These are phyloP conservation scores for Alloscopus bannaensis DNA, from an alignment of 2,888 invertebrate genomes.

Conservation along the genomic window DNA sequence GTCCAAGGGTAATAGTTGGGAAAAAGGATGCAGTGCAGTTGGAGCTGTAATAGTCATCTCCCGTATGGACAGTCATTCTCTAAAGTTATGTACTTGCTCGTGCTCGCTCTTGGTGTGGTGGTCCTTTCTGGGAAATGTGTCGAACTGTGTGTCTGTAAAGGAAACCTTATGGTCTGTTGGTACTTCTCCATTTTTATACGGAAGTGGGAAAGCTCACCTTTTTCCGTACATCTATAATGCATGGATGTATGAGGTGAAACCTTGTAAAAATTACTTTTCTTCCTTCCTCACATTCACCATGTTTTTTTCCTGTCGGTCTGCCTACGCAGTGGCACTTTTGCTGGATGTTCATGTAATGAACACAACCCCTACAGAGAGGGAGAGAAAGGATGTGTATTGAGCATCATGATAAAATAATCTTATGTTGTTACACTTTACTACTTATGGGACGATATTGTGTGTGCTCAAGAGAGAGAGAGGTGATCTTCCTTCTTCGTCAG, in stretches of 20 bases:
- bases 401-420: constrained; percentile 46
- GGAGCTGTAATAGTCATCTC: constrained; percentile 28
- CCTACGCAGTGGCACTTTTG: not conserved
- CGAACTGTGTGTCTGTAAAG: not conserved
- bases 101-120: not conserved
- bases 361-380: constrained; percentile 1
- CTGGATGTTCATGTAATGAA: constrained; percentile 37
- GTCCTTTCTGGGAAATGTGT: not conserved
- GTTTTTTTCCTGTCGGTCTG: too few species aligned
- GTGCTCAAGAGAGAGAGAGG: too few species aligned
- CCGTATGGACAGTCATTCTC: constrained; percentile 51
- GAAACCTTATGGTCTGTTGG: not conserved
- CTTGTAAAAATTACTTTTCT: constrained; percentile 57
- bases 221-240: constrained; percentile 53
- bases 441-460: constrained; percentile 11
- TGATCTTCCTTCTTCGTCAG: constrained; percentile 25
- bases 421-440: constrained; percentile 21
- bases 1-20: constrained; percentile 4
- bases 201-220: constrained; percentile 23
- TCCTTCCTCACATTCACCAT: not conserved
- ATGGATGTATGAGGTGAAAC: constrained; percentile 59
- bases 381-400: constrained; percentile 31
- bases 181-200: not conserved
- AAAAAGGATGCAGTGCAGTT: not conserved
- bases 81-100: constrained; percentile 22